Conservation (phyloP, 2,888 invertebrate genomes). For the Mythimna vitellina region DNA sequence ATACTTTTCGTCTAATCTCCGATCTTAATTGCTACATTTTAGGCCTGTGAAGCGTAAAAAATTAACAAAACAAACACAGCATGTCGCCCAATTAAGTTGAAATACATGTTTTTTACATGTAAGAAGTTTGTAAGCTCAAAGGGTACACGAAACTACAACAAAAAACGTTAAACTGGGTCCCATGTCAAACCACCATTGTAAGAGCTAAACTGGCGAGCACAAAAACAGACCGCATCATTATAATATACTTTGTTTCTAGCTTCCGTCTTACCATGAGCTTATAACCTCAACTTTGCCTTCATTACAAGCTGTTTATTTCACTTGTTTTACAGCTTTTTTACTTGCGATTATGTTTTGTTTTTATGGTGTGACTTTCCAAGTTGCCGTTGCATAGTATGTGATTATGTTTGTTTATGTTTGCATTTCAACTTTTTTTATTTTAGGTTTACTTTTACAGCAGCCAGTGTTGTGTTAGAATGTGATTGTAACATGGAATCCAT, state of each 20-base stretch:
- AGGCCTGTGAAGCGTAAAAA: slow-evolving; percentile 55
- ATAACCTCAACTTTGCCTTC: slow-evolving; percentile 54
- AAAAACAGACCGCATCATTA: slow-evolving; percentile 65
- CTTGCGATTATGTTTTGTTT: slow-evolving; percentile 52
- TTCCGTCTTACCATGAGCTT: slow-evolving; percentile 59
- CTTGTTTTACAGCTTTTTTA: slow-evolving; percentile 63
- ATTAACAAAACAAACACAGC: slow-evolving; percentile 63
- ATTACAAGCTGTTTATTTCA: slow-evolving; percentile 63
- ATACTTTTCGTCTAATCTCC: slow-evolving; percentile 25
- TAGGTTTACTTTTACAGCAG: neutral
- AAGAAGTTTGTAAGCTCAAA: slow-evolving; percentile 56
- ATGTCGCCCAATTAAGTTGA: slow-evolving; percentile 63
- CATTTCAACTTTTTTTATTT: slow-evolving; percentile 24
- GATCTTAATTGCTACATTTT: slow-evolving; percentile 58
- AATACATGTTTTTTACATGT: slow-evolving; percentile 53
- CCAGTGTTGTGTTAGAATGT: slow-evolving; percentile 2
- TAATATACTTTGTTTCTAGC: slow-evolving; percentile 58
- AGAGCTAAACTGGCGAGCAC: slow-evolving; percentile 34
- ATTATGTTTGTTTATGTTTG: slow-evolving; percentile 27
- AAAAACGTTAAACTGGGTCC: slow-evolving; percentile 55
- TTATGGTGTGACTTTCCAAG: slow-evolving; percentile 50
- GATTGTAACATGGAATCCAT: slow-evolving; percentile 10
- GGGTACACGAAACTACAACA: slow-evolving; percentile 53
- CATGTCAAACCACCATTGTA: slow-evolving; percentile 63
- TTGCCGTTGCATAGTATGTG: slow-evolving; percentile 19